Evolutionary conservation across 64 coral and sea anemone genomes (phyloP).

Genomic region (Pachyseris speciosa): DNA sequence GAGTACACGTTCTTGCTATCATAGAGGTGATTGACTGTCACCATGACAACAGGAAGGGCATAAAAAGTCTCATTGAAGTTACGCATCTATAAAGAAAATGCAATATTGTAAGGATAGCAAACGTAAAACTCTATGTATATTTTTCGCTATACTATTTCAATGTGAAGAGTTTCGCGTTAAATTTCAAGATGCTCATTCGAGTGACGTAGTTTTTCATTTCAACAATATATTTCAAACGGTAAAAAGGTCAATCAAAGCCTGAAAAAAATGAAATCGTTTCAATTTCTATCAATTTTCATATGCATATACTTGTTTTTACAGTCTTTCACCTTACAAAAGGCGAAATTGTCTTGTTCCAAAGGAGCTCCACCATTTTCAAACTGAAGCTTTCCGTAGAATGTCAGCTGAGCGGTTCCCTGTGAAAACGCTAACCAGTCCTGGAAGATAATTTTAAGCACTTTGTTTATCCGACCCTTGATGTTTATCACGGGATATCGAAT

Average conservation of each 20-base stretch:
- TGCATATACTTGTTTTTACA: too few species aligned
- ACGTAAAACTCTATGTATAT: not conserved
- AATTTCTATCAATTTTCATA: too few species aligned
- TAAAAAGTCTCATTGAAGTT: slow-evolving; percentile 49
- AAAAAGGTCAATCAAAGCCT: too few species aligned
- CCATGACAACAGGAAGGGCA: slow-evolving; percentile 67
- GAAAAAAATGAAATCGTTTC: not conserved
- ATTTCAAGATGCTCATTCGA: too few species aligned
- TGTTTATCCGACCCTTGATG: too few species aligned
- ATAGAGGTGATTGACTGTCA: slow-evolving; percentile 56
- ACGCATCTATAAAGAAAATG: slow-evolving; percentile 8
- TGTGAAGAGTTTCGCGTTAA: too few species aligned
- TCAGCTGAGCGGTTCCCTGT: not conserved
- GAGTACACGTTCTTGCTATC: slow-evolving; percentile 48
- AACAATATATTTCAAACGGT: too few species aligned
- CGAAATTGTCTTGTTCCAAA: slow-evolving; percentile 19
- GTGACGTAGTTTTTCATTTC: too few species aligned
- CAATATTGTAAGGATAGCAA: not conserved
- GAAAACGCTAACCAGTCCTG: slow-evolving; percentile 19
- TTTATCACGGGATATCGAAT: too few species aligned
- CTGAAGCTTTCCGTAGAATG: not conserved
- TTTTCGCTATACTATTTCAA: not conserved
- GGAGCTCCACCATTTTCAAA: slow-evolving; percentile 45
- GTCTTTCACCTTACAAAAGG: slow-evolving; percentile 44
- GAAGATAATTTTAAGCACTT: too few species aligned